phyloP scores from a whole-genome alignment of 1,140 invertebrate genomes.

The Cherax quadricarinatus region DNA sequence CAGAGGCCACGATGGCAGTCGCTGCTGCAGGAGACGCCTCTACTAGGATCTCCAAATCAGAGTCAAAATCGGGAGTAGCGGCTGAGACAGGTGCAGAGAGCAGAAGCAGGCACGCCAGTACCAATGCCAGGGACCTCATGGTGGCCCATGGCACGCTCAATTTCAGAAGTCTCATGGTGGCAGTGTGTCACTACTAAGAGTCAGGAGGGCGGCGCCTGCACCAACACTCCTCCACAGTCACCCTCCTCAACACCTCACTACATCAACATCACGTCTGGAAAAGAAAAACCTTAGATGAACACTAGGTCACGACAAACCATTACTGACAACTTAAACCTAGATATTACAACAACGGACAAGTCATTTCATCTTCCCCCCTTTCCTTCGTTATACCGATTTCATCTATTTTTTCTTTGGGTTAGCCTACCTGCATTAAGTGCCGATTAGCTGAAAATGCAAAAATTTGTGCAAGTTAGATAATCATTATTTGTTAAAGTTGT shows the following conservation, averaged over 20 bases:
- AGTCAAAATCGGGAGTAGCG: slow-evolving; percentile 23
- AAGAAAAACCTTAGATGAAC: not conserved
- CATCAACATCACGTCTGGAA: slow-evolving; percentile 50
- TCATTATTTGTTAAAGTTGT: no score
- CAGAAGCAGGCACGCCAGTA: not conserved
- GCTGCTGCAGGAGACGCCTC: slow-evolving; percentile 19
- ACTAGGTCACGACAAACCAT: not conserved
- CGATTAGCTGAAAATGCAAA: no score
- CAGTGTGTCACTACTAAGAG: not conserved
- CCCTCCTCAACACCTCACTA: slow-evolving; percentile 26
- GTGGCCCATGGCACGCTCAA: not conserved
- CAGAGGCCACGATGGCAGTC: slow-evolving; percentile 23
- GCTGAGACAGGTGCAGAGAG: not conserved
- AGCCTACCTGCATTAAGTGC: not conserved
- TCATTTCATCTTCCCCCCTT: not conserved
- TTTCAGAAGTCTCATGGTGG: no score
- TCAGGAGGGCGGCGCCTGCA: slow-evolving; percentile 1
- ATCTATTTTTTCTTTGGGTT: not conserved
- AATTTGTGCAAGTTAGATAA: no score
- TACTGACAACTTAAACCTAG: not conserved
- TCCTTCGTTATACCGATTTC: not conserved
- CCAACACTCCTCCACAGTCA: not conserved
- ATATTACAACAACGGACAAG: not conserved
- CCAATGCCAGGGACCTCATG: slow-evolving; percentile 8
- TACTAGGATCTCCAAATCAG: slow-evolving; percentile 28